phyloP scores from a whole-genome alignment of 2,797 vertebrate genomes.

The Sciurus vulgaris region DNA sequence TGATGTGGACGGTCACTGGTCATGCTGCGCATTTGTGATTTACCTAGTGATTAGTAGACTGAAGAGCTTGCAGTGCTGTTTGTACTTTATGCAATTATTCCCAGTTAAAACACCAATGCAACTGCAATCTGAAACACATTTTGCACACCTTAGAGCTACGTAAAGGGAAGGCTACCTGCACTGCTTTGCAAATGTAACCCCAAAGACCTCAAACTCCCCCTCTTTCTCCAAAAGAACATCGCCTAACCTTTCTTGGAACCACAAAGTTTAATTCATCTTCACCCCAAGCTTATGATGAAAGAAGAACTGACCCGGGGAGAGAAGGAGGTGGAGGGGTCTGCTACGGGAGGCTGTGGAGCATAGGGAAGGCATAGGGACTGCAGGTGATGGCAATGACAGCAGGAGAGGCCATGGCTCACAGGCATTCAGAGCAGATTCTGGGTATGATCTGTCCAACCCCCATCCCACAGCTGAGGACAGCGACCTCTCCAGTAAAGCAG shows the following conservation, averaged over 20 bases:
- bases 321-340: not conserved
- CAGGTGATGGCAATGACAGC: not conserved
- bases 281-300: not conserved
- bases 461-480: not conserved
- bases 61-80: not conserved
- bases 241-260: not conserved
- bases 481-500: not conserved
- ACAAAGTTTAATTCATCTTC: not conserved
- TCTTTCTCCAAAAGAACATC: not conserved
- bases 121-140: not conserved
- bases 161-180: not conserved
- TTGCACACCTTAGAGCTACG: not conserved
- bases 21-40: not conserved
- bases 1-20: not conserved
- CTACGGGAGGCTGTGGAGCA: not conserved
- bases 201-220: not conserved
- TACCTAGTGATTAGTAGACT: not conserved
- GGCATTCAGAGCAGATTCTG: not conserved
- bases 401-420: not conserved
- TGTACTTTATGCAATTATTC: not conserved
- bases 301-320: not conserved
- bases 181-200: not conserved
- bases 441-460: no score
- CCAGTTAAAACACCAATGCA: not conserved
- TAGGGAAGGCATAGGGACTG: not conserved